Conservation (phyloP, 2,113 vertebrate genomes). For the Cephalopholis sonnerati region DNA sequence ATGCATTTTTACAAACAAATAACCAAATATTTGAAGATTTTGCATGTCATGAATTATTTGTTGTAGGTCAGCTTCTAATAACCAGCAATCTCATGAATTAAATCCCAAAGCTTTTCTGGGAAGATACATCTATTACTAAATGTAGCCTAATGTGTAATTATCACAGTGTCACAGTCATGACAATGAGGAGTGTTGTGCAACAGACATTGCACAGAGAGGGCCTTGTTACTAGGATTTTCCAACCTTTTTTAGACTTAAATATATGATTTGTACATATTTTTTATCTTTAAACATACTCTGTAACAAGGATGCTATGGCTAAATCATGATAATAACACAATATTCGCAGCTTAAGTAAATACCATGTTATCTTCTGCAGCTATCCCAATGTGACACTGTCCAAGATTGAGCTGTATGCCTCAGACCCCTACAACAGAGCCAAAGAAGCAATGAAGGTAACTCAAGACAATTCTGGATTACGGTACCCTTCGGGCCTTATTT, state of each 20-base stretch:
- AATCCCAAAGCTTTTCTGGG: neutral
- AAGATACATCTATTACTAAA: neutral
- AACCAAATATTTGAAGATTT: neutral
- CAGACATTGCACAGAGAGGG: neutral
- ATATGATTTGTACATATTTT: neutral
- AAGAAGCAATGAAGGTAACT: conserved; percentile 86
- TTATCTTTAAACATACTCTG: neutral
- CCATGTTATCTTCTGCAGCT: conserved; percentile 77
- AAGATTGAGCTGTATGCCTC: conserved; percentile 80
- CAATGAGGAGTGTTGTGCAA: neutral
- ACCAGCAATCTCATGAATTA: neutral
- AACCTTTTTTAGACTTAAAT: neutral
- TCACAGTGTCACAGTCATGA: neutral
- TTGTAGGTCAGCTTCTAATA: neutral
- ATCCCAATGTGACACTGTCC: conserved; percentile 89
- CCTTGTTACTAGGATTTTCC: neutral
- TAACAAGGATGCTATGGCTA: neutral
- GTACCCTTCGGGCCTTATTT: neutral
- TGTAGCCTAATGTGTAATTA: neutral
- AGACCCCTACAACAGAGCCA: conserved; percentile 83
- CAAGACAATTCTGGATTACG: neutral
- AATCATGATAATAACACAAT: neutral
- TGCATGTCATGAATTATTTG: neutral
- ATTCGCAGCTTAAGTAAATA: neutral
- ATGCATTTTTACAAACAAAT: neutral